Conservation (phyloP, 1,140 invertebrate genomes). For the Plutomurus gul region DNA sequence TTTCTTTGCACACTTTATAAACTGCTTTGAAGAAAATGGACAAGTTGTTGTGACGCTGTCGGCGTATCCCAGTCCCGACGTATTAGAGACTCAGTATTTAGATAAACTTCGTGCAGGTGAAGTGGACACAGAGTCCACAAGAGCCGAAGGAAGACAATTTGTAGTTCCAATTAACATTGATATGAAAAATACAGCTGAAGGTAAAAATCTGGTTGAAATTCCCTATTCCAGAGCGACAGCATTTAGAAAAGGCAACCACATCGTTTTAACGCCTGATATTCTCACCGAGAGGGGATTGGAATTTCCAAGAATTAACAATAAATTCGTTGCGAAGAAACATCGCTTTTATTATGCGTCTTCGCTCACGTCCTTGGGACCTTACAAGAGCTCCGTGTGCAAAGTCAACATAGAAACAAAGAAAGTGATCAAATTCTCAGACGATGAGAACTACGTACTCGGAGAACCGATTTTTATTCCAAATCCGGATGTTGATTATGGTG, state of each 20-base stretch:
- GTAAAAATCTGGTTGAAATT: constrained; percentile 40
- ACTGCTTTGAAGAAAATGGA: constrained; percentile 64
- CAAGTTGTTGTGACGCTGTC: constrained; percentile 51
- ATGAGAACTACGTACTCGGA: constrained; percentile 51
- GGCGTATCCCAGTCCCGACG: constrained; percentile 30
- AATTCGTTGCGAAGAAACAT: constrained; percentile 56
- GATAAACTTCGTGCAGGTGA: neutral
- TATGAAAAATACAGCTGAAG: constrained; percentile 27
- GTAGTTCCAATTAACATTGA: constrained; percentile 55
- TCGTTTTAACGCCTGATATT: constrained; percentile 47
- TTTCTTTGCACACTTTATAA: constrained; percentile 64
- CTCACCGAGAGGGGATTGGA: constrained; percentile 53
- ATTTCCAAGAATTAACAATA: constrained; percentile 58
- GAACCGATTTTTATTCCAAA: constrained; percentile 56
- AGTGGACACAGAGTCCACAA: constrained; percentile 44
- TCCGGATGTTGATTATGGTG: constrained; percentile 43
- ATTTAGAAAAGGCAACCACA: constrained; percentile 44
- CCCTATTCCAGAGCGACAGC: constrained; percentile 48
- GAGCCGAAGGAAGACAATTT: constrained; percentile 54
- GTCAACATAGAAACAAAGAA: constrained; percentile 56
- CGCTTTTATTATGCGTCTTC: constrained; percentile 50
- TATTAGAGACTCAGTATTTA: constrained; percentile 48
- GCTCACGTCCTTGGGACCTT: constrained; percentile 20
- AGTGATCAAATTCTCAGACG: constrained; percentile 54
- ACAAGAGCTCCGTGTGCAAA: constrained; percentile 55